Base-by-base conservation (phyloP, 2,113 vertebrate species). In the Pteruthius melanotis region DNA sequence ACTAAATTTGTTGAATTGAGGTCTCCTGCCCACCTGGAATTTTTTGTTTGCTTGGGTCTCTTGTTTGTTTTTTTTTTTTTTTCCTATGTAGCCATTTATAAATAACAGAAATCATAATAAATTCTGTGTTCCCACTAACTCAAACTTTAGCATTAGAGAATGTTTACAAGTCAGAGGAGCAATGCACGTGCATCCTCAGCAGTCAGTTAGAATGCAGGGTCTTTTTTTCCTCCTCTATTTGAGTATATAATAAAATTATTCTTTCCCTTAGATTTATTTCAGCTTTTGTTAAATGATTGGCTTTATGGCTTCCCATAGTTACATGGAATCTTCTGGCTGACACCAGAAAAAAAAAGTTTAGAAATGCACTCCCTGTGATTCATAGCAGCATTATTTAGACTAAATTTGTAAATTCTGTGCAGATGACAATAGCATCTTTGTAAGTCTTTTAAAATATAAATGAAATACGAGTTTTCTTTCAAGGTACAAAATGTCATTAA, bases 401-500 rank as follows among this genome's bases (percentile, higher is more conserved):
- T 75, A 78, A 90, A 97, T 90, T 47, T 27, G 61, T 96, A 96
- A 95, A 95, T 95, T 74, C 74, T 89, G 27, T 60, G 91, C 75
- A 84, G 94, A 96, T 54, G 86, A 96, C 90, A 96, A 88, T 91
- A 95, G 57, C 77, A 39, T 97, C 94, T 96, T 95, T 91, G 76
- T 90, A 95, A 77, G 47, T 97, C 89, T 95, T 97, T 96, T 97
- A 54, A 98, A 97, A 97, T 94, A 96, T 86, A 63, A 71, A 96
- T 97, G 97, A 98, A 98, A 97, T 97, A 98, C 50, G 97, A 97
- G 96, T 96, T 97, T 97, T 97, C 85, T 97, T 97, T 91, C 86
- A 97, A 98, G 97, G 97, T 98, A 97, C 94, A 95, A 98, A 98
- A 98, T 94, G 95, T 98, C 97, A 98, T 98, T 98, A 97, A 98